Conservation (phyloP, 2,888 invertebrate species). For the Onchidella celtica region DNA sequence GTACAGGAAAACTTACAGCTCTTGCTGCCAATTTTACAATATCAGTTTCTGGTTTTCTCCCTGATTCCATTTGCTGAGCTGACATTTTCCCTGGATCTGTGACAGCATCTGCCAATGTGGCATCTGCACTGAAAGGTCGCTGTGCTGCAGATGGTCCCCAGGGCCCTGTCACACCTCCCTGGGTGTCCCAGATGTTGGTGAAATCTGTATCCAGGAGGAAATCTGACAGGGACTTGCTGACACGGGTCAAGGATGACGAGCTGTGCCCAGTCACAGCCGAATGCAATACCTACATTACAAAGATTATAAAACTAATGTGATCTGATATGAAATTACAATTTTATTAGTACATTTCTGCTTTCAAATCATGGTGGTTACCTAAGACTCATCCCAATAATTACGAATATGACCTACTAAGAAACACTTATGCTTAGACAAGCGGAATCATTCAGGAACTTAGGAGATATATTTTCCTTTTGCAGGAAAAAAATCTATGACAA, state of each 20-base stretch:
- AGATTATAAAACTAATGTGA: background rate
- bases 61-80: slow-evolving; percentile 42
- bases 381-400: too few relatives aligned
- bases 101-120: slow-evolving; percentile 37
- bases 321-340: too few relatives aligned
- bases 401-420: too few relatives aligned
- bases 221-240: slow-evolving; percentile 67
- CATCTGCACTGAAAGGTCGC: slow-evolving; percentile 44
- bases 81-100: slow-evolving; percentile 39
- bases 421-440: too few relatives aligned
- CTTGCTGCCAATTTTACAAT: slow-evolving; percentile 82
- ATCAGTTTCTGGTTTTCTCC: slow-evolving; percentile 61
- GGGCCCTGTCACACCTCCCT: slow-evolving; percentile 11
- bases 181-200: slow-evolving; percentile 57
- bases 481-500: too few relatives aligned
- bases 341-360: too few relatives aligned
- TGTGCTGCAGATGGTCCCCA: background rate
- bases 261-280: slow-evolving; percentile 78
- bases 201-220: slow-evolving; percentile 70
- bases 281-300: slow-evolving; percentile 76
- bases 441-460: too few relatives aligned
- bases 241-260: slow-evolving; percentile 66
- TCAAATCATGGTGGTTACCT: too few relatives aligned
- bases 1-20: slow-evolving; percentile 83
- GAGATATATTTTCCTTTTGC: too few relatives aligned